Percentiles rank a stretch among this genome's conserved stretches.
phyloP scores from a whole-genome alignment of 2,797 vertebrate genomes.

The Orestias chungarensis region DNA sequence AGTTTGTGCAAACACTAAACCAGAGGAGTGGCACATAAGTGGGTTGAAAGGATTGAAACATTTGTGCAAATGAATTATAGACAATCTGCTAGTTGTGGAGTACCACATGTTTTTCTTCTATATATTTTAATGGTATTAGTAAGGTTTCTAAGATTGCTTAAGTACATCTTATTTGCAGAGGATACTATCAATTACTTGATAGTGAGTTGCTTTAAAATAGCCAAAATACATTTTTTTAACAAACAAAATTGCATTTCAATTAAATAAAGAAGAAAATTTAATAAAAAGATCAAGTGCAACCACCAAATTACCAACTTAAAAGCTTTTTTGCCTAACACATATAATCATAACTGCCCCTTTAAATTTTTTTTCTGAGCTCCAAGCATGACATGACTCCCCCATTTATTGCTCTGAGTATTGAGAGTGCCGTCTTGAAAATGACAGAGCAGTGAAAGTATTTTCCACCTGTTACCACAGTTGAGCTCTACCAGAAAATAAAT shows the following conservation, averaged over 20 bases:
- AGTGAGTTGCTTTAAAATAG: background rate
- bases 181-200: background rate
- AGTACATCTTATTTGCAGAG: no score
- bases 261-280: background rate
- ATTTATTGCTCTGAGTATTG: conserved; percentile 32
- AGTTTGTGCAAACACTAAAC: no score
- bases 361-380: conserved; percentile 17
- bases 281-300: background rate
- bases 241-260: background rate
- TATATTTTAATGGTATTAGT: no score
- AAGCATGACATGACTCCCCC: conserved; percentile 33
- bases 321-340: background rate
- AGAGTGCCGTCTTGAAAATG: conserved; percentile 32
- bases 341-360: background rate
- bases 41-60: no score
- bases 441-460: conserved; percentile 35
- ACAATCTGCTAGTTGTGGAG: no score
- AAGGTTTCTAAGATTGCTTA: no score
- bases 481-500: conserved; percentile 42
- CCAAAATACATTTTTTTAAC: background rate
- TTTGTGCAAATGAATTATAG: no score
- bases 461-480: conserved; percentile 55
- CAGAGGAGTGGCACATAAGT: no score
- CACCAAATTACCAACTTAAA: background rate
- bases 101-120: no score